Evolutionary conservation across 2,113 vertebrate genomes (phyloP).

Genomic region (Oxyura jamaicensis): DNA sequence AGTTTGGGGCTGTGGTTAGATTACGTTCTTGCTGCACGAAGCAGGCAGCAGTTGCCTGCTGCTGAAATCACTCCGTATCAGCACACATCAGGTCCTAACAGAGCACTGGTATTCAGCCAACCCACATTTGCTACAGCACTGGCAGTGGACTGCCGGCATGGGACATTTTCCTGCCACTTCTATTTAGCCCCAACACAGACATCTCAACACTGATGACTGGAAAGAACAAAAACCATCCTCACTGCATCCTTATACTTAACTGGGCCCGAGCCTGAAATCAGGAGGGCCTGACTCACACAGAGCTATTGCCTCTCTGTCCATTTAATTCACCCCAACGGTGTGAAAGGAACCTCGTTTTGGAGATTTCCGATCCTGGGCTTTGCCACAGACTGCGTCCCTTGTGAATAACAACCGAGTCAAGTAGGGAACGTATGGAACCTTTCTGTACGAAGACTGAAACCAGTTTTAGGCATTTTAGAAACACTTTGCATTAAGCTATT

Average conservation of each 20-base stretch:
- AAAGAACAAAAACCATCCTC: not conserved
- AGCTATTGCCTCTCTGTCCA: not conserved
- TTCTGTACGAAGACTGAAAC: not conserved
- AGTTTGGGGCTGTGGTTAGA: not conserved
- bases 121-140: rapidly evolving
- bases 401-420: not conserved
- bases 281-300: not conserved
- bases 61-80: not conserved
- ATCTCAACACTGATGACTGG: not conserved
- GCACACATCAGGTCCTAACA: not conserved
- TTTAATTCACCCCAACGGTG: not conserved
- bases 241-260: not conserved
- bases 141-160: not conserved
- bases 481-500: not conserved
- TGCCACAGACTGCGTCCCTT: not conserved
- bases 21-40: not conserved
- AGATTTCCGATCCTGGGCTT: not conserved
- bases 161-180: not conserved
- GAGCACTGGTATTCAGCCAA: not conserved
- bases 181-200: not conserved
- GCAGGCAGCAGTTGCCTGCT: not conserved
- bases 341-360: not conserved
- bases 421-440: not conserved
- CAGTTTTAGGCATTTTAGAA: not conserved
- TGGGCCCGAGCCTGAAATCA: not conserved